Conservation (phyloP, 2,888 invertebrate species). For the Lepidocyrtinus sp. region DNA sequence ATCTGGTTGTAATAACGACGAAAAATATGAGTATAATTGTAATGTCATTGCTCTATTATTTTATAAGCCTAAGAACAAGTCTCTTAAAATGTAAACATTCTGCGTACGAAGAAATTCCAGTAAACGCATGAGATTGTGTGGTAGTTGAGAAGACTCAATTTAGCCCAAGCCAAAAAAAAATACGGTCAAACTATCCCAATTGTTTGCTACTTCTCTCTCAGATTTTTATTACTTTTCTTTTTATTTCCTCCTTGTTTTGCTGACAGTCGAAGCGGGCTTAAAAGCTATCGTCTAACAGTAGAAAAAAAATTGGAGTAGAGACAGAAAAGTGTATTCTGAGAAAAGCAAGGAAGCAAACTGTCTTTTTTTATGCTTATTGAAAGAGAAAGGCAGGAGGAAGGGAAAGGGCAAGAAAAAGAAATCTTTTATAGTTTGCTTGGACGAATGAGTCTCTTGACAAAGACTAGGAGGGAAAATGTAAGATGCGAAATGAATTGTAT, state of each 20-base stretch:
- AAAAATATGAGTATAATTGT: too few relatives aligned
- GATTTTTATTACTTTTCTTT: slow-evolving; percentile 55
- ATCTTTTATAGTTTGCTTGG: slow-evolving; percentile 28
- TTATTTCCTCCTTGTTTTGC: slow-evolving; percentile 52
- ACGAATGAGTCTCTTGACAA: slow-evolving; percentile 59
- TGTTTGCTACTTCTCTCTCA: slow-evolving; percentile 30
- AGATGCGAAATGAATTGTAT: slow-evolving; percentile 28
- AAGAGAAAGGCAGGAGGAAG: slow-evolving; percentile 33
- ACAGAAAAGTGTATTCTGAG: neutral
- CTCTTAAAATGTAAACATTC: slow-evolving; percentile 7
- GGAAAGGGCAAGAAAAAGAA: slow-evolving; percentile 9
- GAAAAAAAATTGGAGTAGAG: slow-evolving; percentile 30
- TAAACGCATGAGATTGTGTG: slow-evolving; percentile 50
- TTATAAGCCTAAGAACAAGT: too few relatives aligned
- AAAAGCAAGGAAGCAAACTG: slow-evolving; percentile 11
- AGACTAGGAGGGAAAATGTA: slow-evolving; percentile 45
- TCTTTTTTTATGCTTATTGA: slow-evolving; percentile 37
- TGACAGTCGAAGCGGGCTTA: slow-evolving; percentile 59
- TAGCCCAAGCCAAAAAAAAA: slow-evolving; percentile 36
- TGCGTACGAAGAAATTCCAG: slow-evolving; percentile 32
- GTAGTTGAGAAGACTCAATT: slow-evolving; percentile 56
- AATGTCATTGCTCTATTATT: neutral
- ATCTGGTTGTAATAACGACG: too few relatives aligned
- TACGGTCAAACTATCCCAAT: slow-evolving; percentile 12
- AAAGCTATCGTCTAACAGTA: slow-evolving; percentile 54